Evolutionary conservation across 1,140 invertebrate genomes (phyloP).

Genomic region (Tetramorium alpestre): DNA sequence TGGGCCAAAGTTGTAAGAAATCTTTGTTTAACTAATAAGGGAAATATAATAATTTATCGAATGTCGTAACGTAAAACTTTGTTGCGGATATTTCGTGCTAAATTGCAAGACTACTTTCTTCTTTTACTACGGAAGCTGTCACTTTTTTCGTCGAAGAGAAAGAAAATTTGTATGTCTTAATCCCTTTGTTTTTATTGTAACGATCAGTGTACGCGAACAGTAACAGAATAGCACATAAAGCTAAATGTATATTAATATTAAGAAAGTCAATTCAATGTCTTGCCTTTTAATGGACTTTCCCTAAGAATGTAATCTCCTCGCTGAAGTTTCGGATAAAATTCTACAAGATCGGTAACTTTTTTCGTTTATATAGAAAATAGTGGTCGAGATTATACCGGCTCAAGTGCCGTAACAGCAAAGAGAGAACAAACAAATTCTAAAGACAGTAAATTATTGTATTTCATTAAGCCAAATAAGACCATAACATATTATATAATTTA

Average conservation of each 20-base stretch:
- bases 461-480: slow-evolving; percentile 61
- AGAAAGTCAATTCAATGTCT: slow-evolving; percentile 59
- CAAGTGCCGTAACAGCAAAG: slow-evolving; percentile 47
- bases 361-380: slow-evolving; percentile 41
- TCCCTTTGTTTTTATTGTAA: slow-evolving; percentile 19
- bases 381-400: slow-evolving; percentile 40
- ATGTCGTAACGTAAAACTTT: background rate
- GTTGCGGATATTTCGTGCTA: background rate
- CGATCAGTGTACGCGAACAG: background rate
- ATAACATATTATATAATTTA: slow-evolving; percentile 61
- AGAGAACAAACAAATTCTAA: slow-evolving; percentile 57
- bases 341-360: slow-evolving; percentile 19
- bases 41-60: slow-evolving; percentile 58
- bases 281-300: slow-evolving; percentile 54
- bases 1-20: slow-evolving; percentile 78
- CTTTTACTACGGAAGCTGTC: background rate
- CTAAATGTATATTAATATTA: slow-evolving; percentile 54
- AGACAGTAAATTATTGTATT: slow-evolving; percentile 58
- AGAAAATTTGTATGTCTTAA: background rate
- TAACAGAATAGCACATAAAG: slow-evolving; percentile 37
- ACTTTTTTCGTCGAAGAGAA: background rate
- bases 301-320: slow-evolving; percentile 33
- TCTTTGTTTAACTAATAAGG: slow-evolving; percentile 56
- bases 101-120: slow-evolving; percentile 39
- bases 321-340: slow-evolving; percentile 50